These are phyloP conservation scores for Myotis brandtii DNA, from an alignment of 2,113 vertebrate genomes.

Conservation along the genomic window DNA sequence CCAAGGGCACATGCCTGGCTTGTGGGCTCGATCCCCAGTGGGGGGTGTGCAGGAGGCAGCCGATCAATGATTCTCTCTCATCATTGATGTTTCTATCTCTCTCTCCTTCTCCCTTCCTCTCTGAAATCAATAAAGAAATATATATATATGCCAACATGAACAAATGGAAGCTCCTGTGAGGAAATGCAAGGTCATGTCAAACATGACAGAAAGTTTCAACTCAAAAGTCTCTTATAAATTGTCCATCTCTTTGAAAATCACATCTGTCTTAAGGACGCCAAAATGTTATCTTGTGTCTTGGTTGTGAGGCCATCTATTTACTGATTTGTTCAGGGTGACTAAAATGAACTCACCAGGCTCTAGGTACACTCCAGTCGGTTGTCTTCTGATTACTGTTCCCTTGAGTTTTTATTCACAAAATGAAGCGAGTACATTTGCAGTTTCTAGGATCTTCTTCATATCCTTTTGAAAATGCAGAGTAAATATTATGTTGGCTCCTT, in stretches of 20 bases:
- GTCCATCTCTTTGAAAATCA: conserved; percentile 15
- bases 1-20: too few species aligned
- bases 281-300: not conserved
- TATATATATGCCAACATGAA: not conserved
- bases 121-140: too few species aligned
- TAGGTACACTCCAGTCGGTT: not conserved
- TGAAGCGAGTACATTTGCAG: conserved; percentile 49
- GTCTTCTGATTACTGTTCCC: not conserved
- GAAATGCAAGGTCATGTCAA: not conserved
- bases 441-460: conserved; percentile 54
- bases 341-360: not conserved
- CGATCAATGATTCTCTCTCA: too few species aligned
- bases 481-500: conserved; percentile 76
- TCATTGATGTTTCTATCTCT: too few species aligned
- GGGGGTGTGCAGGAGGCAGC: too few species aligned
- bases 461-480: conserved; percentile 72
- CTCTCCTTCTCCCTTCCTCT: too few species aligned
- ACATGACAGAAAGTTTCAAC: not conserved
- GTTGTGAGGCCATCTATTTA: not conserved
- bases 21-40: too few species aligned
- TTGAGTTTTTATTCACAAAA: conserved; percentile 54
- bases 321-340: not conserved
- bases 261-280: not conserved
- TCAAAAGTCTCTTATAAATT: not conserved
- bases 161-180: not conserved